Conservation (phyloP, 2,888 invertebrate genomes). For the Hesperia comma region DNA sequence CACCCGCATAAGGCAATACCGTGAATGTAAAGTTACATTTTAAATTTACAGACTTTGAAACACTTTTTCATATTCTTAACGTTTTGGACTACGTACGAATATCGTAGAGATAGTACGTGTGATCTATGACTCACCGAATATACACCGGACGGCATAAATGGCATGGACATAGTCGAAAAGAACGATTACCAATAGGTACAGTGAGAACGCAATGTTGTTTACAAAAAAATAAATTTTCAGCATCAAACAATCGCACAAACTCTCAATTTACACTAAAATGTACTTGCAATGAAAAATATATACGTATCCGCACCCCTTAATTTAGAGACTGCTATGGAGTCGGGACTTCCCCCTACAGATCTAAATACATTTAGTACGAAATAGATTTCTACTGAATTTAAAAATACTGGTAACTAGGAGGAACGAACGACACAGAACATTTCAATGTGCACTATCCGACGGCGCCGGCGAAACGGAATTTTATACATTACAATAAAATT, state of each 20-base stretch:
- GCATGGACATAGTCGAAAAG: neutral
- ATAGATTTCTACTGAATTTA: slow-evolving; percentile 28
- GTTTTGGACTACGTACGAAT: too few relatives aligned
- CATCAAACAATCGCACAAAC: slow-evolving; percentile 7
- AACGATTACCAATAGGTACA: neutral
- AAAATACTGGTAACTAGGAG: slow-evolving; percentile 36
- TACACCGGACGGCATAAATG: neutral
- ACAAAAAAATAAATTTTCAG: slow-evolving; percentile 11
- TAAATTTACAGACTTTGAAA: too few relatives aligned
- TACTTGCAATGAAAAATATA: slow-evolving; percentile 22
- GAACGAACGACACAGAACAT: slow-evolving; percentile 21
- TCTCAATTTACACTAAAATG: slow-evolving; percentile 21
- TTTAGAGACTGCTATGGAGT: slow-evolving; percentile 19
- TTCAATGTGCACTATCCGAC: slow-evolving; percentile 21
- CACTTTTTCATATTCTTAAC: too few relatives aligned
- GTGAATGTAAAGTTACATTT: too few relatives aligned
- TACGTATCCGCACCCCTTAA: slow-evolving; percentile 14
- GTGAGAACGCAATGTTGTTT: slow-evolving; percentile 15
- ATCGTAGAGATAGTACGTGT: too few relatives aligned
- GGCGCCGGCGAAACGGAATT: slow-evolving; percentile 21
- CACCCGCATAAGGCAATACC: too few relatives aligned
- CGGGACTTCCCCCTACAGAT: slow-evolving; percentile 27
- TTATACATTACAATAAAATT: slow-evolving; percentile 46
- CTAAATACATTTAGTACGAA: slow-evolving; percentile 29
- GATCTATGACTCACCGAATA: too few relatives aligned